Conservation (phyloP, 1,140 invertebrate species). For the Drosophila prosaltans region DNA sequence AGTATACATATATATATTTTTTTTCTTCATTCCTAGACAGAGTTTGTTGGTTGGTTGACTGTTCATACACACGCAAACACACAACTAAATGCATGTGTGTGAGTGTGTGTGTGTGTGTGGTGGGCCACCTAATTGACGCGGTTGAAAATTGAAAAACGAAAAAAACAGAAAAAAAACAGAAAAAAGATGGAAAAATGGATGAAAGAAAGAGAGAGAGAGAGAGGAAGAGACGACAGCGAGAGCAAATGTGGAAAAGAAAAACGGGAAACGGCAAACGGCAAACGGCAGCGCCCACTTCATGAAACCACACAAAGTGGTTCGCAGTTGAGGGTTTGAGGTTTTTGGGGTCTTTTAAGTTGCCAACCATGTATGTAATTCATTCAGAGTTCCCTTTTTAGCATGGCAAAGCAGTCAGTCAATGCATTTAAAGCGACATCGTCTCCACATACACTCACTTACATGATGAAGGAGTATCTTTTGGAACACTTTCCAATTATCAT, state of each 20-base stretch:
- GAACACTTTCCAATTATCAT: slow-evolving; percentile 71
- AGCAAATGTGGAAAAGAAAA: slow-evolving; percentile 30
- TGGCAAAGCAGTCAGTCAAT: slow-evolving; percentile 43
- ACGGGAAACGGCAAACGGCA: slow-evolving; percentile 34
- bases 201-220: too few species aligned
- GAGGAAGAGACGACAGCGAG: too few species aligned
- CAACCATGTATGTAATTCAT: slow-evolving; percentile 41
- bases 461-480: slow-evolving; percentile 48
- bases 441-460: slow-evolving; percentile 1
- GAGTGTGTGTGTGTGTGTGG: slow-evolving; percentile 23
- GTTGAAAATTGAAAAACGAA: slow-evolving; percentile 63
- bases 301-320: slow-evolving; percentile 25
- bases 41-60: slow-evolving; percentile 37
- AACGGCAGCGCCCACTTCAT: slow-evolving; percentile 30
- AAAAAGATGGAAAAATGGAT: neutral
- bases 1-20: slow-evolving; percentile 40
- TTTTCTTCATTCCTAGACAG: slow-evolving; percentile 50
- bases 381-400: slow-evolving; percentile 27
- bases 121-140: slow-evolving; percentile 66
- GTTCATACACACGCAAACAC: slow-evolving; percentile 17
- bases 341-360: slow-evolving; percentile 32
- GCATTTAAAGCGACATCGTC: slow-evolving; percentile 59
- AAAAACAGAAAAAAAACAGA: slow-evolving; percentile 6
- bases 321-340: slow-evolving; percentile 9
- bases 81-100: slow-evolving; percentile 16